These are phyloP conservation scores for Heterotis niloticus DNA, from an alignment of 2,113 vertebrate genomes.

Conservation along the genomic window DNA sequence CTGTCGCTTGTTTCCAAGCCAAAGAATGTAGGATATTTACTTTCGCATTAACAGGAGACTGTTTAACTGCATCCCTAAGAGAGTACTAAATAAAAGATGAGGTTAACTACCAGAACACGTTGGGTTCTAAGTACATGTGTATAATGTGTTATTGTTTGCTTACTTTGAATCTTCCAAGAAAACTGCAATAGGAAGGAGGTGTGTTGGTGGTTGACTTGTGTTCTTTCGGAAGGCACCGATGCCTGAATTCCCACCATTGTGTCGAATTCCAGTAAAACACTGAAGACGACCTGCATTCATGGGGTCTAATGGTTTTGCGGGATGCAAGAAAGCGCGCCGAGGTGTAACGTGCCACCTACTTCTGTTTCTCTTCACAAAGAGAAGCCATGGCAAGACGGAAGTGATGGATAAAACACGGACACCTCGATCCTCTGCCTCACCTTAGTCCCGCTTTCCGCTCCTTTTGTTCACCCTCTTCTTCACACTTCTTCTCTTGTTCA, in stretches of 20 bases:
- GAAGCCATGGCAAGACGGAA: neutral
- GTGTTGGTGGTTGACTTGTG: neutral
- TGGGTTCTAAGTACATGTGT: slow-evolving; percentile 41
- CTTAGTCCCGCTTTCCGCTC: slow-evolving; percentile 27
- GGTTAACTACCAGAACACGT: slow-evolving; percentile 46
- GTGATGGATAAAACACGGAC: neutral
- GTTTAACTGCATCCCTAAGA: slow-evolving; percentile 24
- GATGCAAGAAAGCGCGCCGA: neutral
- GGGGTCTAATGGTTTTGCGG: too few species aligned
- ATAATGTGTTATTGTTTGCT: slow-evolving; percentile 35
- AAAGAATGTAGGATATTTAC: slow-evolving; percentile 45
- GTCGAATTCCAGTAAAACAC: neutral
- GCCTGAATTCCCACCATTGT: neutral
- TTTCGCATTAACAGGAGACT: slow-evolving; percentile 20
- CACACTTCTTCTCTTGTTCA: slow-evolving; percentile 27
- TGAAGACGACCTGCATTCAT: too few species aligned
- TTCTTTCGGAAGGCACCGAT: neutral
- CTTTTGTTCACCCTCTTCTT: slow-evolving; percentile 9
- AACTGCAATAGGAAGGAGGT: neutral
- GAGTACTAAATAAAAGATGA: slow-evolving; percentile 21
- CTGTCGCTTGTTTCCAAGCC: slow-evolving; percentile 47
- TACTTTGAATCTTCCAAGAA: slow-evolving; percentile 27
- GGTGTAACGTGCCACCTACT: slow-evolving; percentile 37
- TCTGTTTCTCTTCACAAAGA: neutral
- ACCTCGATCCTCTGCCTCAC: slow-evolving; percentile 15